Base-by-base conservation (phyloP, 2,888 invertebrate genomes). In the Girardia tigrina region DNA sequence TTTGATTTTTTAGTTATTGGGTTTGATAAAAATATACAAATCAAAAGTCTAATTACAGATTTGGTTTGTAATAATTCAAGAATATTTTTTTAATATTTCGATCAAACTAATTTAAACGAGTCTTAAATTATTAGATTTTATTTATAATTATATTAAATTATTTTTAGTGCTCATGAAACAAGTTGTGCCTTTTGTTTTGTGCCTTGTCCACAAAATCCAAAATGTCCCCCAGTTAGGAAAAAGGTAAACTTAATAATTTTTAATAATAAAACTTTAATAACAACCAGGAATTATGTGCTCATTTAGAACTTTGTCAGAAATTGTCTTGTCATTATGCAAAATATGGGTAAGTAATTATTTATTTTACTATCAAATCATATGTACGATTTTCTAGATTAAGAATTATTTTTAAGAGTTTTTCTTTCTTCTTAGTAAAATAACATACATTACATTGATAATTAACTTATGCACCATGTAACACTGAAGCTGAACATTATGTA, bases 161-260 rank as follows among this genome's bases (percentile, higher is more conserved):
- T 42, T 80, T 81, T 26, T 79, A 83, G 82, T 42, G 82, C 81
- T 69, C 84, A 84, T 79, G 84, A 84, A 78, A 79, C 78, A 2
- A 79, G 79, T 4, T 84, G 84, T 81, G 82, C 82, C 76, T 84
- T 81, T 77, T 81, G 80, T 79, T 79, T 80, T 12, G 80, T 82
- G n/a, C 80, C 80, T 23, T 84, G 84, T 79, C 84, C 84, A n/a
- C 82, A 83, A 77, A 81, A 82, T 78, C 79, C 81, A n/a, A 80
- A 80, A 8, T 84, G 84, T 78, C 81, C 82, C 0, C 78, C 80
- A 23, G 75, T 84, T 23, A 77, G 82, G 28, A 81, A 81, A 79
- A 82, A 82, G 80, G 83, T 83, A 75, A 77, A 74, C 73, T n/a
- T 12, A 26, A 12, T 70, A 36, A 36, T 8, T 36, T 8, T 36